phyloP scores from a whole-genome alignment of 2,797 vertebrate species.

The Phrynocephalus forsythii region DNA sequence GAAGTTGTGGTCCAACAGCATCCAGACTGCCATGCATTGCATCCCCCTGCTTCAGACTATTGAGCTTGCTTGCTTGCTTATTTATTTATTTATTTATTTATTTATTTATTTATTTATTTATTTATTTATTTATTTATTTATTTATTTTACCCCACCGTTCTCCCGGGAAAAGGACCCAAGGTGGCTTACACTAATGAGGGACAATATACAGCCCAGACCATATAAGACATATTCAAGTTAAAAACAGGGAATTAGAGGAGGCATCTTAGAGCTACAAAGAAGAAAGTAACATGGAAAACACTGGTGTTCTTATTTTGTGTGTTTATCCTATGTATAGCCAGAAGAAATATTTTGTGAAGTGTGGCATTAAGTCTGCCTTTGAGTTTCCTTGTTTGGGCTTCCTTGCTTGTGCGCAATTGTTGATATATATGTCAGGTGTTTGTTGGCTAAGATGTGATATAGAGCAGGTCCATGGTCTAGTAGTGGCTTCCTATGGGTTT shows the following conservation, averaged over 20 bases:
- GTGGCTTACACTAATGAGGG: too few species aligned
- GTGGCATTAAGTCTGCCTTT: conserved; percentile 34
- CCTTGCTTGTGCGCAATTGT: conserved; percentile 46
- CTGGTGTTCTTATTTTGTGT: neutral
- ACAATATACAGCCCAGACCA: too few species aligned
- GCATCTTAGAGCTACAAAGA: too few species aligned
- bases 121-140: too few species aligned
- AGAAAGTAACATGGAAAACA: too few species aligned
- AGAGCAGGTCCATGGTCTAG: conserved; percentile 41
- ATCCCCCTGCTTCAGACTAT: too few species aligned
- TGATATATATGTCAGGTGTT: conserved; percentile 26
- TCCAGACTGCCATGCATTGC: neutral
- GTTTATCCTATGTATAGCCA: conserved; percentile 1
- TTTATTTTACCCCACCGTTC: too few species aligned
- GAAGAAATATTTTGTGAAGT: conserved; percentile 30
- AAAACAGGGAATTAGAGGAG: too few species aligned
- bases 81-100: too few species aligned
- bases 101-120: too few species aligned
- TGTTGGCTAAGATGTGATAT: conserved; percentile 27
- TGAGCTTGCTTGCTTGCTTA: neutral
- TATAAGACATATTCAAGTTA: too few species aligned
- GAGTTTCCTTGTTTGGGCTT: neutral
- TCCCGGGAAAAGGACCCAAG: too few species aligned
- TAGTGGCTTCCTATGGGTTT: conserved; percentile 29
- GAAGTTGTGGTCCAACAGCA: neutral